Evolutionary conservation across 1,140 invertebrate species (phyloP).

Genomic region (Leguminivora glycinivorella): DNA sequence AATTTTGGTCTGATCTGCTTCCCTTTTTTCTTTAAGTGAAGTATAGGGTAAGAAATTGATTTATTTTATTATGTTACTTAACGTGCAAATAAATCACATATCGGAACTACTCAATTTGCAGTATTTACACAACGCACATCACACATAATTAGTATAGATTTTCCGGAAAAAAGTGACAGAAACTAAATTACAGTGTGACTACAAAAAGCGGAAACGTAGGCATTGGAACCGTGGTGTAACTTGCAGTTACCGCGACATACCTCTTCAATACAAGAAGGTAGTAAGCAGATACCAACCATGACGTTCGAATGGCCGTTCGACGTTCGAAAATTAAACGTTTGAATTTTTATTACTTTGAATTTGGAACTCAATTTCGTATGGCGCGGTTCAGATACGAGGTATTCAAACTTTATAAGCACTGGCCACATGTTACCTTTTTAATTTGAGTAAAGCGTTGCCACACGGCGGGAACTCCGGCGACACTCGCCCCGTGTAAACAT

Average conservation of each 20-base stretch:
- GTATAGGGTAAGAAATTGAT: not conserved
- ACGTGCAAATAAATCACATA: not conserved
- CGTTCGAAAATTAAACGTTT: not conserved
- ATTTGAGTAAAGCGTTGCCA: not conserved
- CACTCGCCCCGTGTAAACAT: conserved; percentile 1
- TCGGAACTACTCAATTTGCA: not conserved
- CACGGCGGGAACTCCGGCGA: conserved; percentile 3
- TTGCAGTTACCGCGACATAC: not conserved
- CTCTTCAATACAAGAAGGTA: not conserved
- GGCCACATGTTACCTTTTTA: not conserved
- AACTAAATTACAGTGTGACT: conserved; percentile 17
- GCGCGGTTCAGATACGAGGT: not conserved
- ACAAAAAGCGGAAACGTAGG: conserved; percentile 25
- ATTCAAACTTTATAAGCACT: not conserved
- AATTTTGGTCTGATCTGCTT: too few species aligned
- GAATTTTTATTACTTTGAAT: not conserved
- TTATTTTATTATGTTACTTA: not conserved
- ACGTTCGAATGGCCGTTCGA: not conserved
- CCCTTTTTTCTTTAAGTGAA: too few species aligned
- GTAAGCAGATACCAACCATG: not conserved
- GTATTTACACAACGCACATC: not conserved
- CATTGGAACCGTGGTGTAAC: conserved; percentile 14
- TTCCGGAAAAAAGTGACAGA: conserved; percentile 26
- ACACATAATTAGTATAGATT: conserved; percentile 20
- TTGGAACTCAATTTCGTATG: not conserved